These are phyloP conservation scores for Clarias pachynema DNA, from an alignment of 2,797 vertebrate genomes.

Conservation along the genomic window DNA sequence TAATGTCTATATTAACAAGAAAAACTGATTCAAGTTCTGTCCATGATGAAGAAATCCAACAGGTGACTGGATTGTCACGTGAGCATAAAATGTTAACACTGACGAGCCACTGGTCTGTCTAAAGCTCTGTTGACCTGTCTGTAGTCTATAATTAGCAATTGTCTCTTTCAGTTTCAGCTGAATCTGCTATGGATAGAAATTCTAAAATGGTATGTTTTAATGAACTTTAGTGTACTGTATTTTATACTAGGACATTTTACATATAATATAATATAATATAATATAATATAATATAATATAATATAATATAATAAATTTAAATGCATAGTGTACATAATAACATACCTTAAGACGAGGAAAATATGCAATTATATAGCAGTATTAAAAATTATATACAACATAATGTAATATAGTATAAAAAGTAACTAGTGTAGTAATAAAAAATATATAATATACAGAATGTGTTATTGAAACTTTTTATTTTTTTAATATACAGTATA, in stretches of 20 bases:
- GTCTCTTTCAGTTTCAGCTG: background rate
- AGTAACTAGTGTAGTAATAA: no score
- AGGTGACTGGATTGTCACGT: conserved; percentile 43
- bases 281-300: background rate
- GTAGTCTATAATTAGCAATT: conserved; percentile 40
- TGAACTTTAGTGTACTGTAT: background rate
- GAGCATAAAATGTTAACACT: conserved; percentile 6
- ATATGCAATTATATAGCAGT: background rate
- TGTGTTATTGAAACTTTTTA: background rate
- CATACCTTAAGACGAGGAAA: background rate
- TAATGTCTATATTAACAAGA: background rate
- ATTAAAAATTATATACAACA: background rate
- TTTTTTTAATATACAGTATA: background rate
- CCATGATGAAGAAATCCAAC: conserved; percentile 8
- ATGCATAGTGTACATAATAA: background rate
- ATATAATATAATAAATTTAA: background rate
- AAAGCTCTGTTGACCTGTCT: conserved; percentile 3
- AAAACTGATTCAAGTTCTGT: conserved; percentile 20
- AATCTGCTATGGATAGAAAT: background rate
- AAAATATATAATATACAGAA: background rate
- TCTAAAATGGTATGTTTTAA: background rate
- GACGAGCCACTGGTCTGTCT: background rate
- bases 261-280: background rate
- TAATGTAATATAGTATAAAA: no score
- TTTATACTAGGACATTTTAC: background rate